Percentiles rank a stretch among this genome's conserved stretches.
phyloP scores from a whole-genome alignment of 2,113 vertebrate genomes.

The Pyxicephalus adspersus region DNA sequence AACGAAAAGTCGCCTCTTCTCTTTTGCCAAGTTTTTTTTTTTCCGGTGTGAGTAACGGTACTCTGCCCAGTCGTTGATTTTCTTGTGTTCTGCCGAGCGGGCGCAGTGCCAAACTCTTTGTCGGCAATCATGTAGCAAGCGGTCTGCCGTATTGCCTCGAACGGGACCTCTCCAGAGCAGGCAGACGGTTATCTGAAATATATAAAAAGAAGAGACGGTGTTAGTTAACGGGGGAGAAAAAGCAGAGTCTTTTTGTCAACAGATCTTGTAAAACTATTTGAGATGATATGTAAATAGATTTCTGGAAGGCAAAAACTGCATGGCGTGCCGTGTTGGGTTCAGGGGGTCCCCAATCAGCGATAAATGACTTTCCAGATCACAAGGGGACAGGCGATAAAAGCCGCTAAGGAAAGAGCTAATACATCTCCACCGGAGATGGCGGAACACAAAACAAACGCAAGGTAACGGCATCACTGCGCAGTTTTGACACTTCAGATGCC shows the following conservation, averaged over 20 bases:
- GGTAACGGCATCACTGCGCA: slow-evolving; percentile 58
- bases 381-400: slow-evolving; percentile 71
- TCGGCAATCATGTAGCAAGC: slow-evolving; percentile 79
- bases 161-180: slow-evolving; percentile 92
- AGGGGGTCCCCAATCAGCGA: slow-evolving; percentile 77
- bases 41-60: not conserved
- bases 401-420: slow-evolving; percentile 67
- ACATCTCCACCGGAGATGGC: slow-evolving; percentile 67
- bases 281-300: slow-evolving; percentile 78
- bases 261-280: slow-evolving; percentile 71
- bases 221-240: slow-evolving; percentile 55
- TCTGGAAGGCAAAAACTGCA: slow-evolving; percentile 67
- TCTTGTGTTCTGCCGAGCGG: not conserved
- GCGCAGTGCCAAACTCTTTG: slow-evolving; percentile 57
- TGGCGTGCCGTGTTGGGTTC: slow-evolving; percentile 73
- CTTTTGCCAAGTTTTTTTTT: not conserved
- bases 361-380: slow-evolving; percentile 75
- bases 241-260: slow-evolving; percentile 63
- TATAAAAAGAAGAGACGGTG: slow-evolving; percentile 62
- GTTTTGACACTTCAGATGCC: slow-evolving; percentile 56
- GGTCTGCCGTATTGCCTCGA: slow-evolving; percentile 89
- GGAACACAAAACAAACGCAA: slow-evolving; percentile 60
- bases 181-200: slow-evolving; percentile 89
- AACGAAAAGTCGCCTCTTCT: not conserved
- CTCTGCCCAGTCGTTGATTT: slow-evolving; percentile 1